Base-by-base conservation (phyloP, 2,113 vertebrate genomes). In the Cyprinus carpio region DNA sequence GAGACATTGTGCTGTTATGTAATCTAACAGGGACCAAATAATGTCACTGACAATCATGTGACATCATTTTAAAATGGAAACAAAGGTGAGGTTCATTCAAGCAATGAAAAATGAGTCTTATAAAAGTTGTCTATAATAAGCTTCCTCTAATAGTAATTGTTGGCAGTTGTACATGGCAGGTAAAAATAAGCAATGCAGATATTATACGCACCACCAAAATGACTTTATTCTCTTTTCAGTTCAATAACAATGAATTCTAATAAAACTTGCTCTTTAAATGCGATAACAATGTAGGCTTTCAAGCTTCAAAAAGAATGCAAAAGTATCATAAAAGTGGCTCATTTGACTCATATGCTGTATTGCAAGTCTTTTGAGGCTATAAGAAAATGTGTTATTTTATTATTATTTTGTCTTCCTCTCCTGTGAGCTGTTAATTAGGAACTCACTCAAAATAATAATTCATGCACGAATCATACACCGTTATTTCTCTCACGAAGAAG, bases 21-120 rank as follows among this genome's bases (percentile, higher is more conserved):
- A 76, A 76, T 76, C 27, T 76, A 76, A 11, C 4, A 20, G 27
- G 49, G 49, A 76, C 46, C 8, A 0, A 49, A 51, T 46, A 46
- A 49, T 75, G 72, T 54, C 75, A 76, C n/a, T 76, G 75, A 54
- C 49, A 51, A 54, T 51, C 49, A 76, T 76, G 49, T 54, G 49
- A 18, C 54, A 16, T 37, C 31, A 71, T 65, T 37, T 71, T 34
- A 20, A 37, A 71, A 27, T 67, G 71, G 34, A n/a, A 43, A 34
- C 71, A 74, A 74, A 74, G 9, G 71, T 16, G 72, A 40, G 29
- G 65, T 69, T 69, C 29, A 69, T 69, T 29, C 29, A 69, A 69
- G 29, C 27, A 34, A 69, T 69, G 15, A 37, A 29, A 69, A 64
- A 13, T 10, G 62, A 4, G n/a, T 27, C 62, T 12, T 64, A 25